Evolutionary conservation across 2,797 vertebrate genomes (phyloP).

Genomic region (Poeciliopsis gracilis): DNA sequence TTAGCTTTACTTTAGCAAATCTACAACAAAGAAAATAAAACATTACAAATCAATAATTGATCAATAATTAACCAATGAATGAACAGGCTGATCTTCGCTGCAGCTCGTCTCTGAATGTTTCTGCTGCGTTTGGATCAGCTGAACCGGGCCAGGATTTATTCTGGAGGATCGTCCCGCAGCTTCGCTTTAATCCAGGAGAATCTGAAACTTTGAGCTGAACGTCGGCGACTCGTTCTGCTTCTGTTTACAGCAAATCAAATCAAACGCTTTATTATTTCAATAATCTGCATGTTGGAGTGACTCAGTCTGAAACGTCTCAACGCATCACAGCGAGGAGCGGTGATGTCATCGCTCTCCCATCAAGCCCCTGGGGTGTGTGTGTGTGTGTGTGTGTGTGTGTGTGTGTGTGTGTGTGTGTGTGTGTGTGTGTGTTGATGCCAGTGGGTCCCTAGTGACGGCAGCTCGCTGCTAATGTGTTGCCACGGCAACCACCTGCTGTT

Average conservation of each 20-base stretch:
- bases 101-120: no score
- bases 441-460: constrained; percentile 18
- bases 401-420: constrained; percentile 22
- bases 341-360: constrained; percentile 49
- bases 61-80: no score
- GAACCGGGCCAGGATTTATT: no score
- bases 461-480: constrained; percentile 33
- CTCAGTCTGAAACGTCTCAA: constrained; percentile 31
- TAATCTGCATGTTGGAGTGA: constrained; percentile 25
- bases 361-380: not conserved
- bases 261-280: not conserved
- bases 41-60: no score
- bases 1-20: no score
- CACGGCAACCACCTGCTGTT: constrained; percentile 29
- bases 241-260: not conserved
- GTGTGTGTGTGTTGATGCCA: constrained; percentile 38
- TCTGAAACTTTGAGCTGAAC: not conserved
- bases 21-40: no score
- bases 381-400: not conserved
- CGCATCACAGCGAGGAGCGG: constrained; percentile 20
- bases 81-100: no score
- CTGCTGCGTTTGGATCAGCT: no score
- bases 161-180: no score
- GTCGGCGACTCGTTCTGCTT: not conserved
- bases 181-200: not conserved